Evolutionary conservation across 2,888 invertebrate genomes (phyloP).

Genomic region (Sesia bembeciformis): DNA sequence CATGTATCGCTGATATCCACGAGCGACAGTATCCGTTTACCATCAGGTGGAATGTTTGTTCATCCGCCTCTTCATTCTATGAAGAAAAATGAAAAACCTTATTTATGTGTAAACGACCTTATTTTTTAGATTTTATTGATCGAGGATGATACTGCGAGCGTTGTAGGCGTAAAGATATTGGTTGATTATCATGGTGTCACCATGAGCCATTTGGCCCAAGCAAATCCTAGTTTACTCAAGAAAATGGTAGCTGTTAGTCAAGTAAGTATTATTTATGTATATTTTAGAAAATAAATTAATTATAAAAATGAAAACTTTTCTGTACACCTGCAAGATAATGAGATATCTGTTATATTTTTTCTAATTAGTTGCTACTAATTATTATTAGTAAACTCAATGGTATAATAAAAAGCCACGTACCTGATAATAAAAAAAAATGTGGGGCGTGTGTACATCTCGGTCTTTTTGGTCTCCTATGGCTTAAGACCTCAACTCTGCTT

Average conservation of each 20-base stretch:
- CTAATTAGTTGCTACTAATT: no score
- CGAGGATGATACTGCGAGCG: conserved; percentile 76
- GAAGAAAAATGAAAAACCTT: no score
- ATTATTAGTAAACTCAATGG: no score
- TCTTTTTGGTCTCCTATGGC: no score
- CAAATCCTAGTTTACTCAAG: conserved; percentile 73
- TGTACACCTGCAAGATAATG: not conserved
- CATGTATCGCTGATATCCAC: no score
- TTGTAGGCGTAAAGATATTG: conserved; percentile 63
- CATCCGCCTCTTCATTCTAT: not conserved
- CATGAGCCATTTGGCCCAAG: conserved; percentile 73
- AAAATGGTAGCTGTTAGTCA: conserved; percentile 68
- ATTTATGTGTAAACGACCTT: not conserved
- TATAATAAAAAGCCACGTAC: no score
- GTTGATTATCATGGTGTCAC: conserved; percentile 58
- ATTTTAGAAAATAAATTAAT: not conserved
- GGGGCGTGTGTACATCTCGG: no score
- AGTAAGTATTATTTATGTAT: conserved; percentile 20
- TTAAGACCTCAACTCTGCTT: no score
- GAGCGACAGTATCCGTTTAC: no score
- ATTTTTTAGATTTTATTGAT: conserved; percentile 64
- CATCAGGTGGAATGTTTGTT: no score
- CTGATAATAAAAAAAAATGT: no score
- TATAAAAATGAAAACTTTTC: not conserved
- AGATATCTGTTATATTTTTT: no score